phyloP scores from a whole-genome alignment of 2,888 invertebrate genomes.

The Microplitis deprimator region DNA sequence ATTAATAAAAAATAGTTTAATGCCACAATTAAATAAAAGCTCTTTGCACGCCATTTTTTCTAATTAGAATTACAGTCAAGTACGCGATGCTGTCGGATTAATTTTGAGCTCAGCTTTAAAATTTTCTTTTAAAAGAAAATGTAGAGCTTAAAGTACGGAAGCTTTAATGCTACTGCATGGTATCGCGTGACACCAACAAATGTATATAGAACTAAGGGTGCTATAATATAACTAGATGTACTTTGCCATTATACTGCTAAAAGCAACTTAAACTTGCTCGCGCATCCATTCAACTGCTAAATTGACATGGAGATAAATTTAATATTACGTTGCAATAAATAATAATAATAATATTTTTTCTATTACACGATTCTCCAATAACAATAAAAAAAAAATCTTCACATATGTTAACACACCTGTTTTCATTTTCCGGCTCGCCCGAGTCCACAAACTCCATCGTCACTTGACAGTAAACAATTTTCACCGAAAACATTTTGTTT shows the following conservation, averaged over 20 bases:
- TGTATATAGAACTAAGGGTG: background rate
- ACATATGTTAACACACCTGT: slow-evolving; percentile 40
- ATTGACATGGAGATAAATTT: background rate
- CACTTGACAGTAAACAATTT: slow-evolving; percentile 68
- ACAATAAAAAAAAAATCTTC: background rate
- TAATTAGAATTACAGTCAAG: background rate
- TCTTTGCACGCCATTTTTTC: background rate
- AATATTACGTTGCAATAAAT: background rate
- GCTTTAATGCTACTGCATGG: background rate
- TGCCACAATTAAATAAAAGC: background rate
- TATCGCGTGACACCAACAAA: background rate
- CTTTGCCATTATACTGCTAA: background rate
- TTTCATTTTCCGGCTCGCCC: slow-evolving; percentile 32
- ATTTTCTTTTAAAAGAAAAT: background rate
- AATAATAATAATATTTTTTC: no score
- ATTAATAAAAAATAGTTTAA: background rate
- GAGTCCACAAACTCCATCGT: slow-evolving; percentile 64
- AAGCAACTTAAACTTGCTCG: background rate
- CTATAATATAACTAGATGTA: background rate
- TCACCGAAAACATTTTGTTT: slow-evolving; percentile 65
- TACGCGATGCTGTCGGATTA: background rate
- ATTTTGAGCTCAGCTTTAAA: background rate
- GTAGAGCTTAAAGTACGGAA: no score
- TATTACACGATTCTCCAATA: background rate
- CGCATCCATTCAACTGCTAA: background rate